phyloP scores from a whole-genome alignment of 2,797 vertebrate genomes.

The Heterohyrax brucei region DNA sequence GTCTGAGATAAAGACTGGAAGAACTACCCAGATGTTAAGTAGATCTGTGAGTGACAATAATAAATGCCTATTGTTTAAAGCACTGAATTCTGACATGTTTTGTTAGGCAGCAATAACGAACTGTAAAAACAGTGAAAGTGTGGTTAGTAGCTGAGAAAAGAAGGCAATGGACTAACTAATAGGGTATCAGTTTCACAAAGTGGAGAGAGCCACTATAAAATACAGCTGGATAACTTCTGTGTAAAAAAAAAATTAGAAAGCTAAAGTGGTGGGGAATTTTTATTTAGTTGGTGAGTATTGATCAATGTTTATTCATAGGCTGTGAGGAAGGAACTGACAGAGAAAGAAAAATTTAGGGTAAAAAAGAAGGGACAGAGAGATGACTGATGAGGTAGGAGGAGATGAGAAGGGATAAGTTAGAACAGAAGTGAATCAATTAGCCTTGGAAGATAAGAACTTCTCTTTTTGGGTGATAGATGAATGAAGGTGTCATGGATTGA shows the following conservation, averaged over 20 bases:
- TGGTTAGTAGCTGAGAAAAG: background rate
- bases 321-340: background rate
- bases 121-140: background rate
- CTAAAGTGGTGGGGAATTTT: background rate
- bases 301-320: background rate
- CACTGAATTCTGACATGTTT: background rate
- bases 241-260: background rate
- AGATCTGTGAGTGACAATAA: background rate
- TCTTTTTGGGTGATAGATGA: background rate
- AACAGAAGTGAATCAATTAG: background rate
- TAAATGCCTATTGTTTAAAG: background rate
- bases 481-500: background rate
- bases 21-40: background rate
- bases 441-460: background rate
- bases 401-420: background rate
- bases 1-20: background rate
- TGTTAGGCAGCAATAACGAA: background rate
- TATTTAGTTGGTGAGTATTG: constrained; percentile 10
- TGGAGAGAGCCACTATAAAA: background rate
- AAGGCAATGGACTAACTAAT: background rate
- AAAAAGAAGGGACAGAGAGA: constrained; percentile 17
- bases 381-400: background rate
- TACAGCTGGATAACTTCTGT: constrained; percentile 6
- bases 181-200: background rate
- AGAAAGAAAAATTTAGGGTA: constrained; percentile 2